These are phyloP conservation scores for Myripristis murdjan DNA, from an alignment of 2,797 vertebrate species.

Conservation along the genomic window DNA sequence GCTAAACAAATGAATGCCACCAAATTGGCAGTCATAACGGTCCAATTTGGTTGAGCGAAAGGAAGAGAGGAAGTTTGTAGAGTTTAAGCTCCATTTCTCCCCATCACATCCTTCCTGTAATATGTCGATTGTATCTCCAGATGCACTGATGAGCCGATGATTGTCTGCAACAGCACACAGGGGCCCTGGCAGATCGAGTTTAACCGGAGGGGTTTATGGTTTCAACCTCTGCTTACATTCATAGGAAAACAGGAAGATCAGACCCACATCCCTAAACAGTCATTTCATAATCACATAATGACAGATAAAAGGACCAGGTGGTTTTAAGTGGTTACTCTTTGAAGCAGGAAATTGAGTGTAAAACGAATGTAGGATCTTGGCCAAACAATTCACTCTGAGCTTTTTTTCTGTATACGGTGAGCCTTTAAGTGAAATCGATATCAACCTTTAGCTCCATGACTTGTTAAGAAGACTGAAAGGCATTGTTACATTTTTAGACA, in stretches of 20 bases:
- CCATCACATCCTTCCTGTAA: constrained; percentile 74
- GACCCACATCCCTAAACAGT: constrained; percentile 54
- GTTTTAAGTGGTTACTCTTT: constrained; percentile 11
- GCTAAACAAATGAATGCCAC: background rate
- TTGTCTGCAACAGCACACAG: constrained; percentile 38
- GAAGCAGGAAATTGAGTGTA: constrained; percentile 12
- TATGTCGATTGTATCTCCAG: constrained; percentile 58
- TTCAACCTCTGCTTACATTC: constrained; percentile 52
- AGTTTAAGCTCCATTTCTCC: constrained; percentile 51
- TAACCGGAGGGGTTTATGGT: constrained; percentile 56
- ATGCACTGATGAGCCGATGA: constrained; percentile 51
- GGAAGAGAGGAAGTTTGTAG: constrained; percentile 42
- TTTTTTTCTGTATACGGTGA: background rate
- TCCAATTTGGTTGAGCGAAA: constrained; percentile 1
- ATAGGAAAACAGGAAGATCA: constrained; percentile 63
- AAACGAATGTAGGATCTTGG: no score
- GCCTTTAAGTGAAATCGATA: background rate
- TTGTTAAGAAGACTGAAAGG: no score
- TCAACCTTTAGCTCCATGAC: background rate
- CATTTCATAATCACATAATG: constrained; percentile 55
- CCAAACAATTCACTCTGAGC: no score
- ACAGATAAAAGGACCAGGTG: constrained; percentile 50
- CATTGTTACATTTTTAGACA: background rate
- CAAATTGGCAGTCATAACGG: constrained; percentile 1
- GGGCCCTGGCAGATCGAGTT: constrained; percentile 39